Percentiles rank a stretch among this genome's conserved stretches.
Evolutionary conservation across 2,113 vertebrate genomes (phyloP).

Genomic region (human): GRCh38 chr4:8540001-8540500

Average conservation of each 20-base stretch:
- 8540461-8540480: not conserved
- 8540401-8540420: not conserved
- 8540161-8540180: not conserved
- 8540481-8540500: not conserved
- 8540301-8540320: not conserved
- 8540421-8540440: not conserved
- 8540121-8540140: not conserved
- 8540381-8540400: not conserved
- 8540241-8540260: not conserved
- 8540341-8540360: not conserved
- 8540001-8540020: not conserved
- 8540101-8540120: not conserved
- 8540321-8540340: not conserved
- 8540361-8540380: not conserved
- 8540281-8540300: not conserved
- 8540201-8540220: accelerated
- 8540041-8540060: not conserved
- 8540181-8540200: not conserved
- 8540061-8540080: not conserved
- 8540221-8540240: not conserved
- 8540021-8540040: not conserved
- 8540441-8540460: accelerated
- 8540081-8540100: not conserved
- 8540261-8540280: not conserved
- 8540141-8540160: not conserved